These are phyloP conservation scores for Bucco capensis DNA, from an alignment of 2,113 vertebrate genomes.

Conservation along the genomic window DNA sequence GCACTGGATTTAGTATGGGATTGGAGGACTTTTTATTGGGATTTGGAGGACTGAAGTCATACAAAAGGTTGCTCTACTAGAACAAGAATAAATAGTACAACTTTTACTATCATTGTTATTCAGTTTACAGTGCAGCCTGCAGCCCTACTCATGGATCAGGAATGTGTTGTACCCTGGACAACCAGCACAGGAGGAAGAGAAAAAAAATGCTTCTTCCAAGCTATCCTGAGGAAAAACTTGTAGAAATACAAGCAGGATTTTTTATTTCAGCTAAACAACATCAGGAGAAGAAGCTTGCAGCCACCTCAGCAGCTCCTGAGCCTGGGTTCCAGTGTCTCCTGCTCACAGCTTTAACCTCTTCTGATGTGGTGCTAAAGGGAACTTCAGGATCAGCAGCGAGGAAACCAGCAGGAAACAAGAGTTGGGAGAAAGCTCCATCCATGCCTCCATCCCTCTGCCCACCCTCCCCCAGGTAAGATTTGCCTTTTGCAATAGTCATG, in stretches of 20 bases:
- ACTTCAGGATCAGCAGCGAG: not conserved
- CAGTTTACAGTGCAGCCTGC: conserved; percentile 15
- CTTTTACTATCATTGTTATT: conserved; percentile 42
- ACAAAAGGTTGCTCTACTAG: too few relatives aligned
- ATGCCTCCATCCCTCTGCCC: not conserved
- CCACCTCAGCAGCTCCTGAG: not conserved
- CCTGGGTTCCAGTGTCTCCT: not conserved
- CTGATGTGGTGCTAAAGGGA: not conserved
- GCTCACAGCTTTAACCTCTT: not conserved
- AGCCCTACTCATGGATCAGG: conserved; percentile 20
- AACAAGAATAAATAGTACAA: not conserved
- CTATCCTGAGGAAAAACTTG: rapidly evolving
- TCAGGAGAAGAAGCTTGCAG: not conserved
- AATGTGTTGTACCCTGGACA: conserved; percentile 24
- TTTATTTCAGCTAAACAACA: not conserved
- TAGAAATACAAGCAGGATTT: not conserved
- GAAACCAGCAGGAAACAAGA: not conserved
- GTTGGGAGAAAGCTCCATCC: too few relatives aligned
- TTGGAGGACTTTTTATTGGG: too few relatives aligned
- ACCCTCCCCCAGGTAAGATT: not conserved
- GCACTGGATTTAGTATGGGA: too few relatives aligned
- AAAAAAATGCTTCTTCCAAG: not conserved
- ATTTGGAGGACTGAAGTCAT: too few relatives aligned
- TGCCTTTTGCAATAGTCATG: not conserved
- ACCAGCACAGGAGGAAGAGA: conserved; percentile 22